Percentiles rank a stretch among this genome's conserved stretches.
phyloP scores from a whole-genome alignment of 92 coral and sea anemone species.

The Desmophyllum pertusum region DNA sequence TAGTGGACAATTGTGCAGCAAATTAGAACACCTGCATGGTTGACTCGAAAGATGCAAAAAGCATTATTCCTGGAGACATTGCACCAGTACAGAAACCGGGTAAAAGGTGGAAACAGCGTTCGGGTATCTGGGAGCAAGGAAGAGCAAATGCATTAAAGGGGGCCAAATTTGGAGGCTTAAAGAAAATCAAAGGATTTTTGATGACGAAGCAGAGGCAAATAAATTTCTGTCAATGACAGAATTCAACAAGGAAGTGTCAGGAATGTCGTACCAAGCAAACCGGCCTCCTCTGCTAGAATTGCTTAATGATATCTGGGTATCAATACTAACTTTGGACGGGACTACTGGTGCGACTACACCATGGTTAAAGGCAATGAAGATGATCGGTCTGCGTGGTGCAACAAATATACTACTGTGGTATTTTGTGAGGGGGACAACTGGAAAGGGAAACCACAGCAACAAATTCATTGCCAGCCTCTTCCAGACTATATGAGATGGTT shows the following conservation, averaged over 20 bases:
- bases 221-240: conserved; percentile 53
- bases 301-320: conserved; percentile 50
- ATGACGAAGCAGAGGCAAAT: conserved; percentile 47
- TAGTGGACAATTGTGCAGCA: conserved; percentile 55
- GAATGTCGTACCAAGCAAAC: conserved; percentile 32
- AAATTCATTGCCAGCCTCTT: conserved; percentile 40
- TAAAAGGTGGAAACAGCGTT: conserved; percentile 64
- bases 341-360: conserved; percentile 45
- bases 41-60: conserved; percentile 71
- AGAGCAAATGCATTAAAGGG: conserved; percentile 47
- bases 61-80: conserved; percentile 60
- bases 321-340: conserved; percentile 27
- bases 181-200: conserved; percentile 52
- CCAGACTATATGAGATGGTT: conserved; percentile 61
- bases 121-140: conserved; percentile 62
- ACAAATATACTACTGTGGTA: conserved; percentile 42
- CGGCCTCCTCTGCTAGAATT: conserved; percentile 21
- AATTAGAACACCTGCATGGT: conserved; percentile 35
- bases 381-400: conserved; percentile 37
- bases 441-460: conserved; percentile 2
- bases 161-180: conserved; percentile 52
- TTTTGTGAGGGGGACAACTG: conserved; percentile 19
- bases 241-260: conserved; percentile 50
- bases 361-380: conserved; percentile 25
- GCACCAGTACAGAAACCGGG: conserved; percentile 64